Evolutionary conservation across 2,888 invertebrate species (phyloP), one percentile per base, ranked within the genome.

Genomic region (Nipponacmea schrenckii): DNA sequence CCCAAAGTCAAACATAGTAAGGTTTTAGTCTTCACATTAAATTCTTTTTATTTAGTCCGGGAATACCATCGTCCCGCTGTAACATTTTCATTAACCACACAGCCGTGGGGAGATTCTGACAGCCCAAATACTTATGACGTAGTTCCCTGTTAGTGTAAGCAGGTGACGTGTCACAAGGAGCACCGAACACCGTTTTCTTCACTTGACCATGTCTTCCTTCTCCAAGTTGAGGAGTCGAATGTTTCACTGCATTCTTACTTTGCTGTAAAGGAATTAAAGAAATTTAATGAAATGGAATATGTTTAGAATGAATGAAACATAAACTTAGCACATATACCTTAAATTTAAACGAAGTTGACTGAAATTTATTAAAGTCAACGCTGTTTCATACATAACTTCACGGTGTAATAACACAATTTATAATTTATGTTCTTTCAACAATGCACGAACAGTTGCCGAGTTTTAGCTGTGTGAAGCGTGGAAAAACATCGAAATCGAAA

Each of bases 61-160:
- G 39, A 39, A 39, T 39, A 39, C 39, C 39, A 39, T 56, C 56
- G 8, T 56, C 56, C 14, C 56, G 20, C 24, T 56, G 71, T 14
- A 75, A 68, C 17, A 77, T 71, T 14, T 77, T 69, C 45, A 67
- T 82, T 8, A 88, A 76, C 90, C 90, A 90, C 27, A 90, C 82
- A 8, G 88, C 88, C 0, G 90, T 90, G 1, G 90, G 90, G 0
- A 90, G 83, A 76, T 90, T 90, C 79, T 91, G 90, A 75, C 91
- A 91, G 1, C 90, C 90, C 7, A 87, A 83, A 78, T 88, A 90
- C 12, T 87, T 83, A n/a, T 85, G 85, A 7, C 84, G 80, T 5
- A 90, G 86, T 79, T 90, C 90, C 62, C 84, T 77, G 17, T 83
- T 77, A 5, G 88, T 86, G 73, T 89, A 89, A 17, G 90, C 89